phyloP scores from a whole-genome alignment of 92 coral and sea anemone species.

The Zoanthus sansibaricus region DNA sequence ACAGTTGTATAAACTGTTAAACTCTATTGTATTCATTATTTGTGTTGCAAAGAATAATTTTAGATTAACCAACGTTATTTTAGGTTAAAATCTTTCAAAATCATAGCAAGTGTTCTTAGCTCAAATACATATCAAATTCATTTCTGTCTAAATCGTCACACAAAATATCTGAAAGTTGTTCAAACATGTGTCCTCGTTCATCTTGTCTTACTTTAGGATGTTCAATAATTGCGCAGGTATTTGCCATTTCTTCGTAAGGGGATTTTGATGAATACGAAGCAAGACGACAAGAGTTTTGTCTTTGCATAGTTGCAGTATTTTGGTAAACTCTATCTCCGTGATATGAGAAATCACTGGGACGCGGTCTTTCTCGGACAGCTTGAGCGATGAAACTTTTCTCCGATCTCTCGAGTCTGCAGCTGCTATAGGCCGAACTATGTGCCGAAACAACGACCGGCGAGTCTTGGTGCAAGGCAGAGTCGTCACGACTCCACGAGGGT shows the following conservation, averaged over 20 bases:
- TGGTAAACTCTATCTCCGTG: constrained; percentile 18
- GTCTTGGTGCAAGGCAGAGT: neutral
- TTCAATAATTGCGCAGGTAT: constrained; percentile 17
- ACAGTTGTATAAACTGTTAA: neutral
- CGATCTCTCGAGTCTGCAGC: constrained; percentile 15
- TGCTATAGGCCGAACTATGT: constrained; percentile 6
- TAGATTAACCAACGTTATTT: neutral
- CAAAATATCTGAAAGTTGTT: constrained; percentile 84
- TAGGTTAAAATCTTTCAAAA: neutral
- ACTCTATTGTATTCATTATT: neutral
- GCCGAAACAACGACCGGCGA: neutral
- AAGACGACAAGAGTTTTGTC: constrained; percentile 81
- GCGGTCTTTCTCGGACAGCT: neutral
- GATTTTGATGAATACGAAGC: constrained; percentile 57
- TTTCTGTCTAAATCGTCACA: constrained; percentile 93
- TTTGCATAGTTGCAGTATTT: constrained; percentile 11
- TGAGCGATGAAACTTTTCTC: neutral
- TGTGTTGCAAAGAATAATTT: neutral
- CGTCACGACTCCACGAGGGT: neutral
- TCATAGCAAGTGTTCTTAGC: neutral
- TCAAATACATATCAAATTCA: constrained; percentile 95
- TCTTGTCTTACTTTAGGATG: constrained; percentile 47
- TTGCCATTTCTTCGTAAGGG: constrained; percentile 30
- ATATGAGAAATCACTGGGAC: neutral
- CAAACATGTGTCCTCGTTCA: constrained; percentile 71